phyloP scores from a whole-genome alignment of 2,888 invertebrate species.

The Acleris literana region DNA sequence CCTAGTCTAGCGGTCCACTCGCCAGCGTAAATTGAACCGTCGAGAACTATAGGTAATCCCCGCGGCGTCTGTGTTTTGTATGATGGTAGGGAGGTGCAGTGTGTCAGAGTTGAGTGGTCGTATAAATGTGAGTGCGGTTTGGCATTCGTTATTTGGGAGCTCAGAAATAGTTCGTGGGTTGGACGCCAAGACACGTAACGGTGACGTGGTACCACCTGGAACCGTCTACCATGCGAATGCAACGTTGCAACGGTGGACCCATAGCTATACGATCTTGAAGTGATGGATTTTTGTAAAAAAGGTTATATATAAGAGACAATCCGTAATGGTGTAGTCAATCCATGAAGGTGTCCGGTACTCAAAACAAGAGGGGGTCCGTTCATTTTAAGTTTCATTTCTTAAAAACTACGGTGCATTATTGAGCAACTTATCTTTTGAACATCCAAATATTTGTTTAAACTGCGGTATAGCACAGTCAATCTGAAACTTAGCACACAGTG shows the following conservation, averaged over 20 bases:
- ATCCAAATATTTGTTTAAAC: too few species aligned
- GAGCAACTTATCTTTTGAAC: too few species aligned
- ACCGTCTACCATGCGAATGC: slow-evolving; percentile 41
- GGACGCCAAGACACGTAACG: slow-evolving; percentile 65
- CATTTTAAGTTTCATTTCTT: too few species aligned
- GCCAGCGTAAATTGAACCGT: slow-evolving; percentile 39
- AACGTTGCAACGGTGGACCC: background rate
- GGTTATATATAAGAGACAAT: too few species aligned
- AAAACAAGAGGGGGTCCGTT: too few species aligned
- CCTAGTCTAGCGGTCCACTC: slow-evolving; percentile 25
- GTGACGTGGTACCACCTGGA: slow-evolving; percentile 40
- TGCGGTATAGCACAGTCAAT: too few species aligned
- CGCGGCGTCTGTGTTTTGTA: background rate
- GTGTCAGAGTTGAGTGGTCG: slow-evolving; percentile 43
- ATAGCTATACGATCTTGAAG: background rate
- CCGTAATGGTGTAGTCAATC: too few species aligned
- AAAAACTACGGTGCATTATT: too few species aligned
- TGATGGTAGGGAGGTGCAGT: slow-evolving; percentile 35
- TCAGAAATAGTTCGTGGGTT: slow-evolving; percentile 67
- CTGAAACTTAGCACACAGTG: too few species aligned
- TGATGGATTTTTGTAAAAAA: too few species aligned
- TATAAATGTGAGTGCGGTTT: slow-evolving; percentile 49
- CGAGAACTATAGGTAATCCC: slow-evolving; percentile 6
- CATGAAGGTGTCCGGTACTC: too few species aligned
- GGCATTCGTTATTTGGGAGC: slow-evolving; percentile 66